Base-by-base conservation (phyloP, 2,888 invertebrate species). In the Leptopilina drosophilae region DNA sequence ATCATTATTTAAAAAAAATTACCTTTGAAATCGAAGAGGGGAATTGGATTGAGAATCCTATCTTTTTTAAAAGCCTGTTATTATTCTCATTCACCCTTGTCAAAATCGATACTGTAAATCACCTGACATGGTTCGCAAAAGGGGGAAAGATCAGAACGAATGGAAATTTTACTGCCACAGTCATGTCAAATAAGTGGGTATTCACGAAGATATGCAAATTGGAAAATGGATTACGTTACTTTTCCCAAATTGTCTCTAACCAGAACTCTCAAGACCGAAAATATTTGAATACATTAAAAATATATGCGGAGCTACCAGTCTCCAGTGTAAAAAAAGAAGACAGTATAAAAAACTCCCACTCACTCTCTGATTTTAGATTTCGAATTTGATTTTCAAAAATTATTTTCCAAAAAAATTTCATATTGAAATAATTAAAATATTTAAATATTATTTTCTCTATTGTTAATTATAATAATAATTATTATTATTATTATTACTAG, bases 1-100 rank as follows among this genome's bases (percentile, higher is more conserved):
- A 20, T 14, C 9, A 9, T 4, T 15, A 46, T 46, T 66, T 4
- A 42, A 11, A 66, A 66, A 66, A 46, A 66, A 46, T 5, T 46
- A 26, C 20, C 14, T 49, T 26, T 14, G 14, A 14, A n/a, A 69
- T 53, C 8, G 69, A 33, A 53, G 26, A 53, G 49, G 69, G 53
- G 53, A 59, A 26, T 73, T 53, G 40, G 9, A 33, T 40, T 40
- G 56, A 8, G 40, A 73, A 73, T 73, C 40, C 56, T 33, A 73
- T 73, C 11, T 73, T 73, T 56, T 59, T 73, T 33, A 73, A 73
- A 73, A 56, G 33, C 73, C 33, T n/a, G 40, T 59, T 73, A 73
- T 73, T 73, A 73, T 73, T 59, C 40, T 73, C 40, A 1, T 11
- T 59, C 56, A 33, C 33, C 56, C 33, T 33, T 73, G 56, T 73